A percentile compares a stretch with the other conserved stretches of the same genome.
Evolutionary conservation across 1,140 invertebrate genomes (phyloP).

Genomic region (Calliopsis andreniformis): DNA sequence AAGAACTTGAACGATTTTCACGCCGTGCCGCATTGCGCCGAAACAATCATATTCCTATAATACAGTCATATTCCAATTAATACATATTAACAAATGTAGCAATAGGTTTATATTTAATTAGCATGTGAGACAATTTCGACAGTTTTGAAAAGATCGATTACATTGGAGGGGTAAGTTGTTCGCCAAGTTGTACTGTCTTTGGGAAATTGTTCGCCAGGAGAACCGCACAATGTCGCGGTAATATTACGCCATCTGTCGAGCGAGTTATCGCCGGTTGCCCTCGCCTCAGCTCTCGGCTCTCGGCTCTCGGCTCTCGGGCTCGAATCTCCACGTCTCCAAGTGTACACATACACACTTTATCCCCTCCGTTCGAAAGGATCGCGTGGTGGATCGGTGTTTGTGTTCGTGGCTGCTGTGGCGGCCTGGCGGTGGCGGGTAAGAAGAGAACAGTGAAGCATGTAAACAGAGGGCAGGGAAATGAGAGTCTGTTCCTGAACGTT

Average conservation of each 20-base stretch:
- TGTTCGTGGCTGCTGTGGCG: no score
- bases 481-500: constrained; percentile 34
- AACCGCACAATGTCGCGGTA: neutral
- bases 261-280: no score
- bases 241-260: constrained; percentile 23
- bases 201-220: neutral
- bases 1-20: no score
- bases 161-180: neutral
- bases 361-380: constrained; percentile 41
- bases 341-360: no score
- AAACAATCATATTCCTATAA: no score
- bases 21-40: no score
- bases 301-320: neutral
- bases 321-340: constrained; percentile 36
- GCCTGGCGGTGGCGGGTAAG: constrained; percentile 16
- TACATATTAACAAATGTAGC: no score
- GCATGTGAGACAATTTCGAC: no score
- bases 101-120: no score
- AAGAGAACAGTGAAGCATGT: constrained; percentile 35
- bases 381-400: neutral
- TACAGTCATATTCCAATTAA: no score
- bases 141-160: no score
- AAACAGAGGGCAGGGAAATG: constrained; percentile 56
- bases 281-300: no score
- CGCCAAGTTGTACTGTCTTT: neutral